phyloP scores from a whole-genome alignment of 2,797 vertebrate genomes.

The Betta splendens region DNA sequence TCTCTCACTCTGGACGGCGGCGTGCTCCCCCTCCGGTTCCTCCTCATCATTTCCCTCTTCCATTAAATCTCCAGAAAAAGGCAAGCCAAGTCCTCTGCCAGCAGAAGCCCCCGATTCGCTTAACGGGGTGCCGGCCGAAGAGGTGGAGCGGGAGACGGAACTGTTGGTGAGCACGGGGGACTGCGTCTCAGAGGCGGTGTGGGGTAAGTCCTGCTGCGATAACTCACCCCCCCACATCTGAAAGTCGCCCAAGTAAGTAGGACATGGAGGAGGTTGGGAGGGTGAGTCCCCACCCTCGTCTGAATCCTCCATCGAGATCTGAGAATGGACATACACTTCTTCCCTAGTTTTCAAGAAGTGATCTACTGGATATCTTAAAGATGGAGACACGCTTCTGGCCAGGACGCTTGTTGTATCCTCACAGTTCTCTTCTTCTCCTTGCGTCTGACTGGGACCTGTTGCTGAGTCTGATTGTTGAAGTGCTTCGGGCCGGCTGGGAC shows the following conservation, averaged over 20 bases:
- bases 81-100: conserved; percentile 63
- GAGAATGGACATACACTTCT: conserved; percentile 79
- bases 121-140: conserved; percentile 64
- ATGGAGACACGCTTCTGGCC: conserved; percentile 65
- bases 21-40: conserved; percentile 46
- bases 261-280: conserved; percentile 38
- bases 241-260: conserved; percentile 61
- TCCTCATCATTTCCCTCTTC: conserved; percentile 67
- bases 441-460: conserved; percentile 25
- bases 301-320: conserved; percentile 81
- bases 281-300: conserved; percentile 74
- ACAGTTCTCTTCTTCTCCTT: conserved; percentile 38
- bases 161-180: conserved; percentile 68
- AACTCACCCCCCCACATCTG: conserved; percentile 69
- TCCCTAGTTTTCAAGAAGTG: conserved; percentile 78
- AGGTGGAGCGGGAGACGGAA: conserved; percentile 70
- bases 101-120: conserved; percentile 50
- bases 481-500: conserved; percentile 54
- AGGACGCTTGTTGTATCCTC: conserved; percentile 55
- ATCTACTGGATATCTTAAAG: conserved; percentile 71
- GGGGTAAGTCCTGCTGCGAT: conserved; percentile 37
- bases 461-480: conserved; percentile 49
- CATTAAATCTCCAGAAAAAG: conserved; percentile 78
- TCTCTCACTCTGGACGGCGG: conserved; percentile 4
- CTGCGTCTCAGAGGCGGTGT: conserved; percentile 55